Base-by-base conservation (phyloP, 2,888 invertebrate species). In the Folsomia manolachei region DNA sequence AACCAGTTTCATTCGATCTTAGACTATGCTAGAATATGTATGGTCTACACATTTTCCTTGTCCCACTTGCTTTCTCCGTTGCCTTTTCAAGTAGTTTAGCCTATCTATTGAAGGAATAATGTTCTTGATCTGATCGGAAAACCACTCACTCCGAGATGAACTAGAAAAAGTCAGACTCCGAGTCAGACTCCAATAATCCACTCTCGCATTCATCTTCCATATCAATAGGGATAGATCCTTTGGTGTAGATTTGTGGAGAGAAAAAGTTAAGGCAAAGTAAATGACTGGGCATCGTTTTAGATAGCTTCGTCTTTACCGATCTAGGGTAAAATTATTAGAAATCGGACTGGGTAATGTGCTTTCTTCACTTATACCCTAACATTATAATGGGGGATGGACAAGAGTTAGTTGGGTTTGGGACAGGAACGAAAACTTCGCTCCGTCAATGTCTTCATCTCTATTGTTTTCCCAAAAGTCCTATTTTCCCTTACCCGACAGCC, bases 401-500 rank as follows among this genome's bases (percentile, higher is more conserved):
- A n/a, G n/a, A n/a, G n/a, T n/a, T n/a, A n/a, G n/a, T n/a, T n/a
- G n/a, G n/a, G n/a, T n/a, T 4, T 39, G 39, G 7, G 39, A 39
- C 14, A 39, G 39, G 39, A 39, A 39, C 56, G 56, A 21, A 56
- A 56, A 56, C 56, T n/a, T 18, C 19, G n/a, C 56, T 56, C 18
- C 7, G 11, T 56, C 21, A 52, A 39, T 66, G 21, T 52, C 65
- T 66, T 52, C 65, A 52, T 66, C 65, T 66, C 19, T 14, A 51
- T 66, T 66, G 65, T 66, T 66, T 52, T 51, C 65, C 25, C 39
- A 4, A 14, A 39, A 14, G 23, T n/a, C n/a, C n/a, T n/a, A n/a
- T n/a, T n/a, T 19, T 66, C 65, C 52, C 39, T 21, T 52, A n/a
- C 24, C 23, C 52, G 65, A 66, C 65, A 66, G 65, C 52, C 65